Evolutionary conservation across 2,888 invertebrate genomes (phyloP), one percentile per base, ranked within the genome.

Genomic region (Callyntrura guangdongensis): DNA sequence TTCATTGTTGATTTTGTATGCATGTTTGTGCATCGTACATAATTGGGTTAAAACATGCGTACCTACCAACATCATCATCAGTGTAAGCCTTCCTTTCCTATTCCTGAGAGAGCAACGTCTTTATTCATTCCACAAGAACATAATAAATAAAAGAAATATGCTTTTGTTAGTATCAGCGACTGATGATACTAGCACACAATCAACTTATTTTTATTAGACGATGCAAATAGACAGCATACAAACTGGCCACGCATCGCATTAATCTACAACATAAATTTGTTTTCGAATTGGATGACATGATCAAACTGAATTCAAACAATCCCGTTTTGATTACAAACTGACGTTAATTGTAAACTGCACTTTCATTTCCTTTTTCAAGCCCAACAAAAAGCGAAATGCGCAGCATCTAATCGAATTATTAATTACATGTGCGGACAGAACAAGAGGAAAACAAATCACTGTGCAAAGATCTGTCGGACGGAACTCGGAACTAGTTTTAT

Each of bases 351-450:
- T 11, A 36, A n/a, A 45, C 45, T 72, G 72, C 72, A 83, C 67
- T 83, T 83, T 83, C 83, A 83, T 83, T 83, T 83, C 83, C 83
- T 45, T 36, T 61, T 61, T n/a, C n/a, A n/a, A n/a, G n/a, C n/a
- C 47, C 6, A 6, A 36, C 36, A 36, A 9, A 20, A 17, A 20
- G 6, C 5, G 74, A 8, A 47, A 2, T 22, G 72, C 8, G 45
- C 8, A 3, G 17, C 17, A 2, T 27, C 25, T 79, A 53, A 79
- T 79, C 25, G 27, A 79, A 79, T 56, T 79, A 56, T 79, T 56
- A 79, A 79, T 74, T 69, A 69, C 6, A 12, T 45, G 36, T 36
- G 36, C 36, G 36, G 36, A 36, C 36, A 36, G 36, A 69, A 36
- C 69, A 45, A 67, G 67, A 67, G 67, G 67, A 67, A 5, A 17